A percentile compares a stretch with the other conserved stretches of the same genome.
These are phyloP conservation scores for Cheiracanthium punctorium DNA, from an alignment of 2,888 invertebrate species.

Conservation along the genomic window DNA sequence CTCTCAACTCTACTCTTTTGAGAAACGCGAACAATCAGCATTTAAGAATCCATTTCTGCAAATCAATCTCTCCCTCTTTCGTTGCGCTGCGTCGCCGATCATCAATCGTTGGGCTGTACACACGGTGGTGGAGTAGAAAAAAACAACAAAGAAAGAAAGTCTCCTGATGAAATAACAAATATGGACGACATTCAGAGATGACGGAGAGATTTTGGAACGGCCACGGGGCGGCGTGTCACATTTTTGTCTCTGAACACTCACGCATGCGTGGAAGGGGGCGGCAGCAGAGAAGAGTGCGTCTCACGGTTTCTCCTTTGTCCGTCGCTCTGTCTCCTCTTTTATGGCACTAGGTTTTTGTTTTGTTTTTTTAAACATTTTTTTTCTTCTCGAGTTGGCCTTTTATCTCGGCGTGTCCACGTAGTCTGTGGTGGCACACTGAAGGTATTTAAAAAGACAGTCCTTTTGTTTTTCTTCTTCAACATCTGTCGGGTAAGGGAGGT, in stretches of 20 bases:
- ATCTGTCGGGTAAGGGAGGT: neutral
- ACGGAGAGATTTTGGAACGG: conserved; percentile 57
- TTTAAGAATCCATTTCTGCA: too few relatives aligned
- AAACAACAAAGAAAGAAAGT: neutral
- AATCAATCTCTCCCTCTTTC: neutral
- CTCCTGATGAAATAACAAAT: conserved; percentile 35
- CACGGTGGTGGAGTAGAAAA: neutral
- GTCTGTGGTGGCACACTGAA: neutral
- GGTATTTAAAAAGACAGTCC: neutral
- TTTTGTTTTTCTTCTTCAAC: neutral
- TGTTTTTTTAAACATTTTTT: neutral
- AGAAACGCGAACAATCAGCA: too few relatives aligned
- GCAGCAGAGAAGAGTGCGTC: too few relatives aligned
- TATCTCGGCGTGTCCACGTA: neutral
- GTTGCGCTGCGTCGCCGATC: neutral
- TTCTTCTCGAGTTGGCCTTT: neutral
- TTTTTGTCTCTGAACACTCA: conserved; percentile 58
- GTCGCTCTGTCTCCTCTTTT: neutral
- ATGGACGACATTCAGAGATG: conserved; percentile 69
- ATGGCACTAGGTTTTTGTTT: neutral
- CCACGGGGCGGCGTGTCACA: conserved; percentile 27
- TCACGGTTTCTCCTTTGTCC: neutral
- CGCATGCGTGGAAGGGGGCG: conserved; percentile 22
- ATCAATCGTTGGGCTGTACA: neutral
- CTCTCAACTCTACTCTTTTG: too few relatives aligned